A percentile compares a stretch with the other conserved stretches of the same genome.
Evolutionary conservation across 2,888 invertebrate genomes (phyloP).

Genomic region (Chirona hameri): DNA sequence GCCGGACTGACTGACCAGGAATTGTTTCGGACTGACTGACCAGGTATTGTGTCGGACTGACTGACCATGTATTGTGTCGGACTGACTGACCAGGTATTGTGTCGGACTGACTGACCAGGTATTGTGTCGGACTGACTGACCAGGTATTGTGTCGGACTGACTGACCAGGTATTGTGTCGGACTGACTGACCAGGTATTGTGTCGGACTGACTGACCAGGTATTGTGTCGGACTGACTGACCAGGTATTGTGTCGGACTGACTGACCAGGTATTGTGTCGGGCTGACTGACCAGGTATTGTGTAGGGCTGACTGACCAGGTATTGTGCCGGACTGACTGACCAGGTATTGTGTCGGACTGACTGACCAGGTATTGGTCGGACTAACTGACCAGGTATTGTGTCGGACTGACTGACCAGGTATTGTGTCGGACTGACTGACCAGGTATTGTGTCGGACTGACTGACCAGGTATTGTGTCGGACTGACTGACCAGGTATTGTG

Average conservation of each 20-base stretch:
- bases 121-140: conserved; percentile 41
- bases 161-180: too few species aligned
- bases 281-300: conserved; percentile 54
- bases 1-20: too few species aligned
- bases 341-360: conserved; percentile 61
- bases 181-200: conserved; percentile 54
- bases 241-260: conserved; percentile 56
- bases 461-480: too few species aligned
- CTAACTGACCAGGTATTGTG: conserved; percentile 55
- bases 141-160: conserved; percentile 61
- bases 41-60: conserved; percentile 61
- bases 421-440: conserved; percentile 44
- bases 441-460: conserved; percentile 61
- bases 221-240: conserved; percentile 41
- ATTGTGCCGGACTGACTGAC: conserved; percentile 41
- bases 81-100: conserved; percentile 54
- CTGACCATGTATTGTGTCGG: too few species aligned
- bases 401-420: too few species aligned
- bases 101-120: too few species aligned
- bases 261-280: conserved; percentile 57
- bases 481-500: conserved; percentile 55
- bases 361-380: too few species aligned
- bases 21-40: conserved; percentile 41
- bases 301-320: too few species aligned
- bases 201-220: too few species aligned